Base-by-base conservation (phyloP, 2,888 invertebrate genomes). In the Spodoptera picta region DNA sequence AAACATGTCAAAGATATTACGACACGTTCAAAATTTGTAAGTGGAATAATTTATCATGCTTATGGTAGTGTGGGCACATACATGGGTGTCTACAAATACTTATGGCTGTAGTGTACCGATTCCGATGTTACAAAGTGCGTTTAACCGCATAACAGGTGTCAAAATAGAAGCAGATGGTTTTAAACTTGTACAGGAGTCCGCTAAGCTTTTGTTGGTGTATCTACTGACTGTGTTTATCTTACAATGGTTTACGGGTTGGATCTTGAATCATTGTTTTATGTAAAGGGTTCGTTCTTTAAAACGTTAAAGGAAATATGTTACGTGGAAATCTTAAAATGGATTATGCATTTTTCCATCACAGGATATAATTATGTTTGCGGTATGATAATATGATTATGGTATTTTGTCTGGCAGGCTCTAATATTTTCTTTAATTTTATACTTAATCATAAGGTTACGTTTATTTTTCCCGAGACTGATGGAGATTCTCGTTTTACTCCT, bases 111-210 rank as follows among this genome's bases (percentile, higher is more conserved):
- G 54, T 72, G 36, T 36, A 36, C 36, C 36, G 36, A 36, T 36
- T 6, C 36, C 36, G 12, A 54, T 44, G 46, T 36, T 56, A 56
- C 62, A 60, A 60, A 68, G 71, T 69, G 70, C 73, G 79, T 63
- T 83, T 68, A 61, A 78, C 73, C 82, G 78, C 72, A 77, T 77
- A 86, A 83, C 87, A 90, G 87, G 87, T 90, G 88, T 88, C 83
- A 80, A 83, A 85, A 85, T 79, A 79, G 77, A 69, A 51, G 75
- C 80, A 83, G 78, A 80, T 85, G 79, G 80, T 42, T 67, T 47
- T 46, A 31, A 60, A 48, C 52, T 53, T 58, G 41, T 10, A 56
- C 41, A 75, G 58, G 69, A 71, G 70, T 65, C 55, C 14, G 31
- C 51, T 65, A 36, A 60, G 59, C 59, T 73, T 71, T 78, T 78